Conservation (phyloP, 2,797 vertebrate species). For the Glyptemys insculpta region DNA sequence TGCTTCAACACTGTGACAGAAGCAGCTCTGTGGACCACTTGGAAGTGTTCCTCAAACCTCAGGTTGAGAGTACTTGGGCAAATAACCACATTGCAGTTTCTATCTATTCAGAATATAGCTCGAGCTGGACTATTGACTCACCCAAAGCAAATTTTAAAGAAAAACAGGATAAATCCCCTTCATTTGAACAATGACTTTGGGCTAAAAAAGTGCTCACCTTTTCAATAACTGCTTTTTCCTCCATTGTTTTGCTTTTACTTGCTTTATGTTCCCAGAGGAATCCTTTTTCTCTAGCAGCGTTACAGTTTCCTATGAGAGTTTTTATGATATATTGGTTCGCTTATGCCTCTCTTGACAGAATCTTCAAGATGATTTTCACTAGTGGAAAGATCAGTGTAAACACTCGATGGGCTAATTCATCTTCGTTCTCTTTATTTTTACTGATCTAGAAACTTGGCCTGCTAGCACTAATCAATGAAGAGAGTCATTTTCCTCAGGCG, state of each 20-base stretch:
- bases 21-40: conserved; percentile 15
- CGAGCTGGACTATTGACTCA: not conserved
- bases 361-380: not conserved
- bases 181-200: not conserved
- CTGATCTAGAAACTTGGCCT: conserved; percentile 93
- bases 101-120: not conserved
- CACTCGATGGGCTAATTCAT: not conserved
- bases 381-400: not conserved
- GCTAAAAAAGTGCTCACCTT: not conserved
- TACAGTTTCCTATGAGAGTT: not conserved
- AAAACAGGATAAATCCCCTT: not conserved
- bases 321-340: rapidly evolving
- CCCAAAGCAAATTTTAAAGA: not conserved
- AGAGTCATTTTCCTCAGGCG: conserved; percentile 98
- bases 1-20: not conserved
- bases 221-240: not conserved
- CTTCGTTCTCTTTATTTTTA: not conserved
- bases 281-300: rapidly evolving
- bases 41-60: not conserved
- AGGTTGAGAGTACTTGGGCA: not conserved
- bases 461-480: conserved; percentile 96
- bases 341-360: not conserved
- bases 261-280: not conserved
- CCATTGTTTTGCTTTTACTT: not conserved
- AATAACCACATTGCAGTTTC: not conserved